A percentile compares a stretch with the other conserved stretches of the same genome.
These are phyloP conservation scores for Pholis gunnellus DNA, from an alignment of 2,113 vertebrate species.

Conservation along the genomic window DNA sequence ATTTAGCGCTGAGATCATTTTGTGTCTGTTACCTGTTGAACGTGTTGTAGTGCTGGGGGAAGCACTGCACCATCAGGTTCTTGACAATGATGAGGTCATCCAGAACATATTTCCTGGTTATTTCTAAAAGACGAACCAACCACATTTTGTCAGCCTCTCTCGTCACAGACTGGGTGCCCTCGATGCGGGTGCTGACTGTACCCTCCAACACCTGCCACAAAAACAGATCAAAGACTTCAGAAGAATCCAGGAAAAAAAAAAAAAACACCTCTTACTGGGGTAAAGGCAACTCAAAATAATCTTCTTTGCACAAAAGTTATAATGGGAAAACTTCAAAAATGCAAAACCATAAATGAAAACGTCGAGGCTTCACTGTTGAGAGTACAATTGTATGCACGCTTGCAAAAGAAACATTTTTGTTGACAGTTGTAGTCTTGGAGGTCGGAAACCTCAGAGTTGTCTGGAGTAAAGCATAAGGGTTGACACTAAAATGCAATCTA, in stretches of 20 bases:
- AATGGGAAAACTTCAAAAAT: background rate
- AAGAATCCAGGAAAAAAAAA: background rate
- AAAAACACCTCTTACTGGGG: background rate
- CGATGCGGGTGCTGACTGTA: slow-evolving; percentile 92
- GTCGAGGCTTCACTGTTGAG: background rate
- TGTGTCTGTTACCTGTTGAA: slow-evolving; percentile 78
- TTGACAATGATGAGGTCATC: slow-evolving; percentile 93
- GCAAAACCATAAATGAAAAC: background rate
- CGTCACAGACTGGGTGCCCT: slow-evolving; percentile 93
- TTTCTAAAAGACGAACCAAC: slow-evolving; percentile 96
- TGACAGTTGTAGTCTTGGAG: no score
- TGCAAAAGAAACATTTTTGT: no score
- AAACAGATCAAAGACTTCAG: background rate
- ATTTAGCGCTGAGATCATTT: no score
- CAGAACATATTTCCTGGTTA: slow-evolving; percentile 92
- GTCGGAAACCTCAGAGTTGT: no score
- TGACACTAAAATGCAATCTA: background rate
- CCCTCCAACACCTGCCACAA: slow-evolving; percentile 87
- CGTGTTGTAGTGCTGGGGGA: slow-evolving; percentile 94
- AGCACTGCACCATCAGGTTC: slow-evolving; percentile 94
- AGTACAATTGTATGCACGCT: no score
- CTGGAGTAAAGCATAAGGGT: no score
- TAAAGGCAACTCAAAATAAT: background rate
- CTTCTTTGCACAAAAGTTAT: background rate
- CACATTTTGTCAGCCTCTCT: slow-evolving; percentile 97